These are phyloP conservation scores for Anabas testudineus DNA, from an alignment of 2,797 vertebrate genomes.

Conservation along the genomic window DNA sequence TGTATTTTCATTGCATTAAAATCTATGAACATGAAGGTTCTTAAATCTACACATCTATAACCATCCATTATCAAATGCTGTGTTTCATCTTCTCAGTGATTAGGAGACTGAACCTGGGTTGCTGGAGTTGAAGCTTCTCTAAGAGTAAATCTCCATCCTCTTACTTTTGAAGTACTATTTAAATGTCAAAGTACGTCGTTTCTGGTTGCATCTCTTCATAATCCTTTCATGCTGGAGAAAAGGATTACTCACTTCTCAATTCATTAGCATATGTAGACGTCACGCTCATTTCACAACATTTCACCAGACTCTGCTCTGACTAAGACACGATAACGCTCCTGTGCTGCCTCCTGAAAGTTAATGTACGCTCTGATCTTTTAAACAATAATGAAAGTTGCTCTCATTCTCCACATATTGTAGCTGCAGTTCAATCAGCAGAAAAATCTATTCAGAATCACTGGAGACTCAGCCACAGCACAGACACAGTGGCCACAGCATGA, in stretches of 20 bases:
- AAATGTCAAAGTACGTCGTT: conserved; percentile 48
- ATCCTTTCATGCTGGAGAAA: conserved; percentile 38
- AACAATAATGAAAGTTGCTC: conserved; percentile 51
- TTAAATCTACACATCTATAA: too few species aligned
- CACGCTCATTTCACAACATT: background rate
- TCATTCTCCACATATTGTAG: conserved; percentile 19
- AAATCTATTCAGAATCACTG: conserved; percentile 50
- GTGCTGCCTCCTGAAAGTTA: background rate
- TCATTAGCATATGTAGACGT: conserved; percentile 37
- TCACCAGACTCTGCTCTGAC: background rate
- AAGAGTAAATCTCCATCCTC: conserved; percentile 29
- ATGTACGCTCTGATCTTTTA: conserved; percentile 1
- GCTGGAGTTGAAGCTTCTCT: conserved; percentile 11
- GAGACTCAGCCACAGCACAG: conserved; percentile 15
- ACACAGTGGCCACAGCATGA: conserved; percentile 14
- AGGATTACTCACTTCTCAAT: conserved; percentile 34
- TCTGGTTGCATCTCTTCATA: conserved; percentile 26
- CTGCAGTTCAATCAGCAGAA: conserved; percentile 25
- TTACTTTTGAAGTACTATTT: conserved; percentile 33
- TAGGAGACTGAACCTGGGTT: background rate
- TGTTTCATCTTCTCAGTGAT: too few species aligned
- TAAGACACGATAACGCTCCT: background rate
- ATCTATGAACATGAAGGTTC: too few species aligned
- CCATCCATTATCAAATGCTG: too few species aligned
- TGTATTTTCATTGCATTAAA: too few species aligned